Evolutionary conservation across 1,140 invertebrate species (phyloP).

Genomic region (Hirudo medicinalis): DNA sequence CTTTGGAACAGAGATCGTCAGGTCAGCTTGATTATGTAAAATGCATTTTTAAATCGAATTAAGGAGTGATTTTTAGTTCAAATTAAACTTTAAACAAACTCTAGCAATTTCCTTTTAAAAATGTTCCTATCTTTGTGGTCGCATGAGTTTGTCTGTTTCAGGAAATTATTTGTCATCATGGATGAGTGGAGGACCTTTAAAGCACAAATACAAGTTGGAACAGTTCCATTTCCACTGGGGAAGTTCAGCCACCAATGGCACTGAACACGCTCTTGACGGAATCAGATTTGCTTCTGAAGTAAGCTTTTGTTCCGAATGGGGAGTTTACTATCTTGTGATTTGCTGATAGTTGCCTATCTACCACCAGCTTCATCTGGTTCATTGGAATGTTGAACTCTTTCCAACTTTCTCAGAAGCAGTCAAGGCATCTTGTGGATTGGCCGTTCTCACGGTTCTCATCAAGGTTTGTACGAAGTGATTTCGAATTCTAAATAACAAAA

Average conservation of each 20-base stretch:
- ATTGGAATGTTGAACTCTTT: constrained; percentile 81
- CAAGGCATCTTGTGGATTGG: constrained; percentile 65
- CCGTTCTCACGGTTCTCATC: constrained; percentile 76
- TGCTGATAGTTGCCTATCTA: constrained; percentile 27
- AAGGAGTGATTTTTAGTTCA: no score
- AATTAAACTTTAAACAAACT: no score
- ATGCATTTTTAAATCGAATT: no score
- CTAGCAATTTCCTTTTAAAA: no score
- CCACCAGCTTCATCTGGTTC: constrained; percentile 70
- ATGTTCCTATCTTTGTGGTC: no score
- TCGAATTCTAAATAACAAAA: no score
- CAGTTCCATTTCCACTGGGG: constrained; percentile 18
- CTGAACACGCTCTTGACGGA: constrained; percentile 12
- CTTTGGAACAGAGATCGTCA: constrained; percentile 16
- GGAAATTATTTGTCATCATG: constrained; percentile 10
- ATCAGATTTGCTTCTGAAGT: constrained; percentile 1
- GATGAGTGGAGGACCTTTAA: constrained; percentile 4
- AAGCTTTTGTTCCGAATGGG: no score
- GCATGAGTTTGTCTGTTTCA: not conserved
- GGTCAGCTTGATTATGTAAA: constrained; percentile 1
- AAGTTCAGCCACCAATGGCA: not conserved
- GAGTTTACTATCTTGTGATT: no score
- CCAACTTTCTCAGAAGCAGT: constrained; percentile 64
- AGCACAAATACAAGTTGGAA: constrained; percentile 9
- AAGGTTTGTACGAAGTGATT: constrained; percentile 46